Conservation (phyloP, 2,888 invertebrate genomes). For the Apotomis betuletana region DNA sequence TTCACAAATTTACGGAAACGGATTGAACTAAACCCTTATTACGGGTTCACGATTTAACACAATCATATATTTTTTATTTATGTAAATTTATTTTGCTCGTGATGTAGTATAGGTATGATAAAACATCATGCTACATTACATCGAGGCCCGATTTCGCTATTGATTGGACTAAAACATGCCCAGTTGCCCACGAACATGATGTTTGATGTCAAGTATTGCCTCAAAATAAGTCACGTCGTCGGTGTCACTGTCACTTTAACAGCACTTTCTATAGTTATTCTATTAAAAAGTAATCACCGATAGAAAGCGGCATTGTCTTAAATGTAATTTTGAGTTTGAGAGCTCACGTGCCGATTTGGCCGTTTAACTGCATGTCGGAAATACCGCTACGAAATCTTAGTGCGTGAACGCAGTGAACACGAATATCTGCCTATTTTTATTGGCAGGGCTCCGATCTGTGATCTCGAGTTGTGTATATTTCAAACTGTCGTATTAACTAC, state of each 20-base stretch:
- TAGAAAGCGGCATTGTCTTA: slow-evolving; percentile 25
- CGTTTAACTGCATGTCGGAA: slow-evolving; percentile 18
- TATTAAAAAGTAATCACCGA: slow-evolving; percentile 38
- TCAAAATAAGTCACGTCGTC: slow-evolving; percentile 61
- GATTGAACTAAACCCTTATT: not conserved
- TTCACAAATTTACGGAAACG: slow-evolving; percentile 29
- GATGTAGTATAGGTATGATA: not conserved
- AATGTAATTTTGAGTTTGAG: slow-evolving; percentile 19
- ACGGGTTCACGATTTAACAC: too few relatives aligned
- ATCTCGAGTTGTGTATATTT: not conserved
- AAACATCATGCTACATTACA: not conserved
- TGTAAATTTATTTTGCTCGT: too few relatives aligned
- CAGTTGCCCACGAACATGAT: not conserved
- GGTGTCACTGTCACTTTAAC: slow-evolving; percentile 23
- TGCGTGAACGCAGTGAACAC: slow-evolving; percentile 18
- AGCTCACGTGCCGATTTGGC: slow-evolving; percentile 25
- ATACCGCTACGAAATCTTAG: slow-evolving; percentile 24
- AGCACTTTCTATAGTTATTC: slow-evolving; percentile 34
- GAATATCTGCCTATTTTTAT: slow-evolving; percentile 4
- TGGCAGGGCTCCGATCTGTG: slow-evolving; percentile 8
- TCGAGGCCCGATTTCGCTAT: not conserved
- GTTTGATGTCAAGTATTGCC: not conserved
- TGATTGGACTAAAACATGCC: not conserved
- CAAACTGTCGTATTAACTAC: too few relatives aligned
- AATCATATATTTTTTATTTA: too few relatives aligned